Evolutionary conservation across 2,888 invertebrate species (phyloP).

Genomic region (Torymus tubicola): DNA sequence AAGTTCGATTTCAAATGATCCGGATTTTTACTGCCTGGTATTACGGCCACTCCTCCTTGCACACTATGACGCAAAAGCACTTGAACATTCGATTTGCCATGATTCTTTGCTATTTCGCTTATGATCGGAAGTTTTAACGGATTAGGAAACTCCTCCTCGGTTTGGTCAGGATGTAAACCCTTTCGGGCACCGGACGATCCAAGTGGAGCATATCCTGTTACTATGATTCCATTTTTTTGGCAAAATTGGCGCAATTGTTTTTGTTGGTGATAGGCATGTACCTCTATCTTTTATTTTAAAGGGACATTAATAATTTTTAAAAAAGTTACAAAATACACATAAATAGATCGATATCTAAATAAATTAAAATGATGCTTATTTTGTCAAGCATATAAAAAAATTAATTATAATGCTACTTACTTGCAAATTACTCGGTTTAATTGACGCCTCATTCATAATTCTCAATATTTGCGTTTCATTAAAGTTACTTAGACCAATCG

Average conservation of each 20-base stretch:
- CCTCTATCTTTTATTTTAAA: constrained; percentile 78
- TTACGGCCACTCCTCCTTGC: constrained; percentile 83
- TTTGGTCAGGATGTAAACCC: constrained; percentile 67
- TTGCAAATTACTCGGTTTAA: constrained; percentile 85
- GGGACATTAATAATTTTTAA: too few relatives aligned
- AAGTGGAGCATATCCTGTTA: constrained; percentile 84
- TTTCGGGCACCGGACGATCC: constrained; percentile 83
- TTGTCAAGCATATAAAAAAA: too few relatives aligned
- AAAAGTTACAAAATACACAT: too few relatives aligned
- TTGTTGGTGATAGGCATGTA: constrained; percentile 88
- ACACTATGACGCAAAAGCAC: constrained; percentile 84
- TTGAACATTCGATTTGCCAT: constrained; percentile 83
- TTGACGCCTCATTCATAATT: constrained; percentile 79
- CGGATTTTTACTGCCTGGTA: constrained; percentile 87
- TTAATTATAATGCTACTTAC: constrained; percentile 59
- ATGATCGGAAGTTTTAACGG: constrained; percentile 81
- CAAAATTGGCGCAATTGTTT: constrained; percentile 81
- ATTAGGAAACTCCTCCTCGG: constrained; percentile 76
- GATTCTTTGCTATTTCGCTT: constrained; percentile 79
- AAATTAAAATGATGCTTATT: too few relatives aligned
- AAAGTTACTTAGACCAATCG: constrained; percentile 90
- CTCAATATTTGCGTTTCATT: constrained; percentile 82
- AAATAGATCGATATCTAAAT: too few relatives aligned
- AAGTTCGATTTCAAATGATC: constrained; percentile 84
- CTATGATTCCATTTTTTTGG: constrained; percentile 79